Percentiles rank a stretch among this genome's conserved stretches.
Evolutionary conservation across 2,888 invertebrate species (phyloP).

Genomic region (Lagria hirta): DNA sequence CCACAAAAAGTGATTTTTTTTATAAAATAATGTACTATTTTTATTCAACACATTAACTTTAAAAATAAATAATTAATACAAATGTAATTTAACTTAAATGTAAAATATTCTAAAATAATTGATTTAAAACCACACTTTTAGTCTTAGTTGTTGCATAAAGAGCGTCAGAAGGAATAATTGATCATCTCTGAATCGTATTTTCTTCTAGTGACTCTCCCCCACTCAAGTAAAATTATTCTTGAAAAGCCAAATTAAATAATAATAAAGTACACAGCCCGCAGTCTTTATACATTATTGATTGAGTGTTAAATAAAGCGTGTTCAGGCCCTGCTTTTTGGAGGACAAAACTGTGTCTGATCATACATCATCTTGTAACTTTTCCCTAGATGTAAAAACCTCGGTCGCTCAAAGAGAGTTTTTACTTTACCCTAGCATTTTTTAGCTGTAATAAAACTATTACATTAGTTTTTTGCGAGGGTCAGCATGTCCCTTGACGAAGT

Average conservation of each 20-base stretch:
- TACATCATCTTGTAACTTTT: slow-evolving; percentile 17
- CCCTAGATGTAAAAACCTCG: slow-evolving; percentile 9
- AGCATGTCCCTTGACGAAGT: slow-evolving; percentile 51
- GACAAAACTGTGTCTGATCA: slow-evolving; percentile 9
- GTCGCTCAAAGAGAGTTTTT: slow-evolving; percentile 27
- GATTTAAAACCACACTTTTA: too few relatives aligned
- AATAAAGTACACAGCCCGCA: slow-evolving; percentile 8
- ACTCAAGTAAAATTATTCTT: too few relatives aligned
- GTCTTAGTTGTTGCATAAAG: too few relatives aligned
- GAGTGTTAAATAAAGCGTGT: slow-evolving; percentile 13
- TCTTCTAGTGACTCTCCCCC: too few relatives aligned
- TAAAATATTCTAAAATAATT: too few relatives aligned
- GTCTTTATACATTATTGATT: slow-evolving; percentile 15
- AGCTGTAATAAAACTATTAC: slow-evolving; percentile 55
- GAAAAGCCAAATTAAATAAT: slow-evolving; percentile 15
- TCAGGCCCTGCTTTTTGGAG: slow-evolving; percentile 3
- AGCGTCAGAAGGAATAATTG: too few relatives aligned
- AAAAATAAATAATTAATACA: too few relatives aligned
- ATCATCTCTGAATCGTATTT: too few relatives aligned
- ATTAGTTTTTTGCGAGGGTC: slow-evolving; percentile 53
- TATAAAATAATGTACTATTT: too few relatives aligned
- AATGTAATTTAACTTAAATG: too few relatives aligned
- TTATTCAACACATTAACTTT: too few relatives aligned
- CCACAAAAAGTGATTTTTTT: too few relatives aligned
- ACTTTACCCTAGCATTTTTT: slow-evolving; percentile 40